Evolutionary conservation across 2,113 vertebrate genomes (phyloP).

Genomic region (Falco punctatus): DNA sequence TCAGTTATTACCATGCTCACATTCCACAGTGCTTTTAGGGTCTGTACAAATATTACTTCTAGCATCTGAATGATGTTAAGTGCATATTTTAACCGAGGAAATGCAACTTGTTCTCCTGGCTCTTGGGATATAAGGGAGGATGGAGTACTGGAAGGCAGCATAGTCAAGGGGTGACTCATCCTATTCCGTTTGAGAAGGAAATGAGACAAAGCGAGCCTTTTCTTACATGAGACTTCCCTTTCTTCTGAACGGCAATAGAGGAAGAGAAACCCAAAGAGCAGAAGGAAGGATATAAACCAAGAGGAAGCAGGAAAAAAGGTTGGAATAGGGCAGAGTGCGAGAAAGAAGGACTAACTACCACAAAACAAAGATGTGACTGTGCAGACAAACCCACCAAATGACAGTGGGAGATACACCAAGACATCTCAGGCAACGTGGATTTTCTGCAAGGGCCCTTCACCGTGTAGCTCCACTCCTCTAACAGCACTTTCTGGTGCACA

Average conservation of each 20-base stretch:
- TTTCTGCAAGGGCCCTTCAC: neutral
- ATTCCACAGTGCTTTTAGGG: neutral
- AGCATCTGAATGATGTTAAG: neutral
- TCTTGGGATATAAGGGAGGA: neutral
- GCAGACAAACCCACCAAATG: neutral
- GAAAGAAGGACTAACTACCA: neutral
- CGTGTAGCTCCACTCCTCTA: neutral
- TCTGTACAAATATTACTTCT: neutral
- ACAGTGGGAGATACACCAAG: rapidly evolving
- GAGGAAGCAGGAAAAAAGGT: neutral
- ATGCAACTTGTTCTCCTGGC: neutral
- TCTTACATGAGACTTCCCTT: neutral
- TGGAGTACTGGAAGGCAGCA: neutral
- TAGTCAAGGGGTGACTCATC: neutral
- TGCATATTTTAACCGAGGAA: neutral
- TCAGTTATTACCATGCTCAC: neutral
- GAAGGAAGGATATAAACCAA: neutral
- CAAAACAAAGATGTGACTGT: neutral
- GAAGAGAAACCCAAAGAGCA: neutral
- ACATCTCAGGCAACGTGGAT: neutral
- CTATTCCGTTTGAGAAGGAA: neutral
- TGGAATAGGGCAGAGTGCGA: neutral
- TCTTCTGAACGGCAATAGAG: neutral
- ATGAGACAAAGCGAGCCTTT: neutral
- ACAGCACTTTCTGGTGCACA: neutral